These are phyloP conservation scores for Agrilus mali DNA, from an alignment of 2,888 invertebrate species.

Conservation along the genomic window DNA sequence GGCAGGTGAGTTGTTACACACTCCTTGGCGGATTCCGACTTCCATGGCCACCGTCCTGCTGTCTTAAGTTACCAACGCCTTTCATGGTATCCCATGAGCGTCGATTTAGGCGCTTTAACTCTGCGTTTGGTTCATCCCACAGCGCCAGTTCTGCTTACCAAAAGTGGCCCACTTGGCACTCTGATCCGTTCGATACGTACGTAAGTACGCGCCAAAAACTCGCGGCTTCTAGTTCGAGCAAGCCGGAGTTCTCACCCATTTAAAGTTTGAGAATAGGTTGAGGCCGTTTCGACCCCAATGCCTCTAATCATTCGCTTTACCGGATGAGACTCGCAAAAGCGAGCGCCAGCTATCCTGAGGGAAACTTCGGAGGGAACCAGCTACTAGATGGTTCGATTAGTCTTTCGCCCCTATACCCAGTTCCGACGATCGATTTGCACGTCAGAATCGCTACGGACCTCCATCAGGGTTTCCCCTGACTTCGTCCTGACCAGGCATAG, in stretches of 20 bases:
- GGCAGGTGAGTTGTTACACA: too few relatives aligned
- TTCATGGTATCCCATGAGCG: too few relatives aligned
- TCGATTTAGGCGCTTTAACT: too few relatives aligned
- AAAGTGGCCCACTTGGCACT: constrained; percentile 59
- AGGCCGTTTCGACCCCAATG: constrained; percentile 55
- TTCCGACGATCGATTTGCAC: constrained; percentile 69
- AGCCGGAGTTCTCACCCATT: constrained; percentile 57
- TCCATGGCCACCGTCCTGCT: too few relatives aligned
- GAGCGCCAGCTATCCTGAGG: constrained; percentile 58
- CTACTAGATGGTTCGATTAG: constrained; percentile 68
- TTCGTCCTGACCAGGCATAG: constrained; percentile 59
- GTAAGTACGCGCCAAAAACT: constrained; percentile 21
- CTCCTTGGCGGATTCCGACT: too few relatives aligned
- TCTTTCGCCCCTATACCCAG: constrained; percentile 60
- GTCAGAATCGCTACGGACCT: constrained; percentile 63
- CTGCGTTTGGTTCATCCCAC: too few relatives aligned
- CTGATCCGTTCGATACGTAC: constrained; percentile 32
- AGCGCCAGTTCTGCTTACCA: constrained; percentile 73
- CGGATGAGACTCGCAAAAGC: constrained; percentile 42
- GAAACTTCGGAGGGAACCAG: constrained; percentile 67
- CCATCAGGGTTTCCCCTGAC: constrained; percentile 58
- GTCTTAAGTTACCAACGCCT: too few relatives aligned
- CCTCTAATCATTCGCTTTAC: constrained; percentile 68
- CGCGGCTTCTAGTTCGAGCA: constrained; percentile 42
- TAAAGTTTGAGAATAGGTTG: constrained; percentile 68